Percentiles rank a stretch among this genome's conserved stretches.
Evolutionary conservation across 2,113 vertebrate genomes (phyloP).

Genomic region (Pelodiscus sinensis): DNA sequence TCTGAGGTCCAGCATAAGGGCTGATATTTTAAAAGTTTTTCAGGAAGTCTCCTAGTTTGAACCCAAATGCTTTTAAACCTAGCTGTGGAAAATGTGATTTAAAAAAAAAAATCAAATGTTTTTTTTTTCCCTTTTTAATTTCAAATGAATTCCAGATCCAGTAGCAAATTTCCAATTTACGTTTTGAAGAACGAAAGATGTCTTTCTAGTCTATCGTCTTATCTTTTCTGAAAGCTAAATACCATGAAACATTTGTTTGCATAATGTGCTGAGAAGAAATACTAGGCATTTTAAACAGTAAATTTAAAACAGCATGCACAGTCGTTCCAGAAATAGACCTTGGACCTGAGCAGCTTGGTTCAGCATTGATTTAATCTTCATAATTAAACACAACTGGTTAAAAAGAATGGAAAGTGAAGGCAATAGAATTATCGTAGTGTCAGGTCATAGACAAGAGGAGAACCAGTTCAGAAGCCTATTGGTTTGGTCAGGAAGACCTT

Average conservation of each 20-base stretch:
- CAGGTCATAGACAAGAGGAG: not conserved
- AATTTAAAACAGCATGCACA: accelerated
- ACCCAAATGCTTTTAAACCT: not conserved
- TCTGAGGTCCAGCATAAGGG: not conserved
- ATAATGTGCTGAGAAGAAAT: not conserved
- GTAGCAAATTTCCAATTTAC: not conserved
- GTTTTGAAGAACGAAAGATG: not conserved
- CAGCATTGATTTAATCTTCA: not conserved
- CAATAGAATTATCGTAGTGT: not conserved
- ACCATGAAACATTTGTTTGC: not conserved
- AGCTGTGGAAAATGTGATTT: not conserved
- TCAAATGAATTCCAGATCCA: not conserved
- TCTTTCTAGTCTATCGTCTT: not conserved
- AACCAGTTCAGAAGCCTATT: not conserved
- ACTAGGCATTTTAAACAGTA: not conserved
- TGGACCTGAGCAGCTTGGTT: not conserved
- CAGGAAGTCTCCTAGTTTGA: not conserved
- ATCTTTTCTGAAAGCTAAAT: not conserved
- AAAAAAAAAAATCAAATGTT: not conserved
- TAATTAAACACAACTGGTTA: not conserved
- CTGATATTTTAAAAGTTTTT: not conserved
- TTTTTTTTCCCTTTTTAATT: not conserved
- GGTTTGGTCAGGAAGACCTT: not conserved
- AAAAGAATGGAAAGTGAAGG: not conserved
- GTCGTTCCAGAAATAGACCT: not conserved